phyloP scores from a whole-genome alignment of 2,888 invertebrate genomes.

The Eledona agricola region DNA sequence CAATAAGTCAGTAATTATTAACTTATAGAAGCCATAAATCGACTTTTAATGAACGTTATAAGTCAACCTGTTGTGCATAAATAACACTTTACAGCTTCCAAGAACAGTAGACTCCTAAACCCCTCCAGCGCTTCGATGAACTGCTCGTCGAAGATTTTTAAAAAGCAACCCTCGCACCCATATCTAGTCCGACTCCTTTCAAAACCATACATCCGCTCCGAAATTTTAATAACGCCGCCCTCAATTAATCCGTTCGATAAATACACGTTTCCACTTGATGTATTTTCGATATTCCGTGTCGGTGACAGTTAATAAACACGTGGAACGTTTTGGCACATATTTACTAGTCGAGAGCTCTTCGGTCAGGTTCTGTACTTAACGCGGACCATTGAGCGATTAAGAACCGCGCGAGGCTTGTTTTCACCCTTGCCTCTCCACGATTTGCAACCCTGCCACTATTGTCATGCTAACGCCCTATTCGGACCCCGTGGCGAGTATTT shows the following conservation, averaged over 20 bases:
- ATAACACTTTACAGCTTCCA: conserved; percentile 4
- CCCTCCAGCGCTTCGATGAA: conserved; percentile 1
- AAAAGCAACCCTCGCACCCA: no score
- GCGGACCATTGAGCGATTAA: conserved; percentile 50
- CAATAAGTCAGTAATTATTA: no score
- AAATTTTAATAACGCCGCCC: conserved; percentile 30
- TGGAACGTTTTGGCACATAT: conserved; percentile 1
- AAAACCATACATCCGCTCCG: conserved; percentile 9
- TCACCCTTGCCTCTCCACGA: conserved; percentile 43
- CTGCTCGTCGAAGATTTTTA: no score
- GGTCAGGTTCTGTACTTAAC: conserved; percentile 42
- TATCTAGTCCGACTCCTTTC: conserved; percentile 1
- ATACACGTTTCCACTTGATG: conserved; percentile 31
- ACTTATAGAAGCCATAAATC: no score
- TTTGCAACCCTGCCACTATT: conserved; percentile 31
- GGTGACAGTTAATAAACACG: conserved; percentile 36
- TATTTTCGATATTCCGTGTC: conserved; percentile 26
- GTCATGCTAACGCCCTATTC: conserved; percentile 33
- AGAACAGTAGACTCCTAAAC: neutral
- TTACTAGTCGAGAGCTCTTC: conserved; percentile 37
- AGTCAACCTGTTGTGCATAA: conserved; percentile 14
- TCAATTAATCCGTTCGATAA: conserved; percentile 33
- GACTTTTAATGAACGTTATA: no score
- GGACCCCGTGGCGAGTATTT: conserved; percentile 29
- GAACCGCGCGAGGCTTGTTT: conserved; percentile 48